phyloP scores from a whole-genome alignment of 2,113 vertebrate genomes.

The Cynopterus brachyotis region DNA sequence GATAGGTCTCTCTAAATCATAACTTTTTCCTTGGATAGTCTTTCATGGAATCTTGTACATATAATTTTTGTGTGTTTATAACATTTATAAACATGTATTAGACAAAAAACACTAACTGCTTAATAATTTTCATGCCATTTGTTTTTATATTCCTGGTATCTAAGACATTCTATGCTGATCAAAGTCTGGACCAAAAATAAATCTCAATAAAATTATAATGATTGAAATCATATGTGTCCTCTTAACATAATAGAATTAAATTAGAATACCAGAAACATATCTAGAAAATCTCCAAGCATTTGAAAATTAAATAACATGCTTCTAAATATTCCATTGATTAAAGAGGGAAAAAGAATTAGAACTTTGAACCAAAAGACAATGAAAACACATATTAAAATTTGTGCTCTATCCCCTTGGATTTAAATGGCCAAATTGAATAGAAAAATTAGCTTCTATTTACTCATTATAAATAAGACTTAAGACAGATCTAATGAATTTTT shows the following conservation, averaged over 20 bases:
- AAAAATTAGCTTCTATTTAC: not conserved
- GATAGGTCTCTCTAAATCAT: not conserved
- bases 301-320: not conserved
- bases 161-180: not conserved
- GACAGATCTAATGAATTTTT: not conserved
- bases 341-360: not conserved
- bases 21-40: not conserved
- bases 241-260: not conserved
- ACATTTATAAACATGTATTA: not conserved
- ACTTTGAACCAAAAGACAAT: not conserved
- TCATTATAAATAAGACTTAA: not conserved
- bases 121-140: not conserved
- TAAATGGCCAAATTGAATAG: not conserved
- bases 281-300: not conserved
- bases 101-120: not conserved
- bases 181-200: not conserved
- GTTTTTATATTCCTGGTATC: not conserved
- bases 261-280: not conserved
- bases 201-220: not conserved
- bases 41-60: not conserved
- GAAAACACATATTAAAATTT: not conserved
- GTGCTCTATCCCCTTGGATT: not conserved
- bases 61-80: not conserved
- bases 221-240: not conserved
- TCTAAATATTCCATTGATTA: not conserved